Percentiles rank a stretch among this genome's conserved stretches.
Evolutionary conservation across 2,113 vertebrate genomes (phyloP).

Genomic region (Rhabdornis inornatus): DNA sequence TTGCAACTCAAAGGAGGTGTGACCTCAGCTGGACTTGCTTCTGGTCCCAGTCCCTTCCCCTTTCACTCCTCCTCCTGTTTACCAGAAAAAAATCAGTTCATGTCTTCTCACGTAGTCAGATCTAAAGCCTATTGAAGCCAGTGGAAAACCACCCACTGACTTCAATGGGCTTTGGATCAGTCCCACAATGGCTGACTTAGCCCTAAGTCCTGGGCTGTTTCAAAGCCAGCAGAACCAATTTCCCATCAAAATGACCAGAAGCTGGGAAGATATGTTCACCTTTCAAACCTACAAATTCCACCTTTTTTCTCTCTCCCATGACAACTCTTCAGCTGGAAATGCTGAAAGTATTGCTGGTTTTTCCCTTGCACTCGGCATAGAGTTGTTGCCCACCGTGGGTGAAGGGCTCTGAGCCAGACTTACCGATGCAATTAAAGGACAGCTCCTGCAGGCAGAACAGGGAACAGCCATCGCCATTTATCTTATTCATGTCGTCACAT

Average conservation of each 20-base stretch:
- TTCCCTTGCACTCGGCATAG: background rate
- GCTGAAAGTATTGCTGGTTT: background rate
- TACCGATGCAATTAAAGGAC: constrained; percentile 95
- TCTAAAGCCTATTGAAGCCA: constrained; percentile 54
- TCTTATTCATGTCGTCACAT: constrained; percentile 92
- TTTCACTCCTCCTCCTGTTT: constrained; percentile 69
- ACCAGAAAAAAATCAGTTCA: constrained; percentile 64
- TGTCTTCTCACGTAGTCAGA: constrained; percentile 68
- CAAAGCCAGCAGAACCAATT: constrained; percentile 71
- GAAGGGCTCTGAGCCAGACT: constrained; percentile 54
- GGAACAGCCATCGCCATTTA: constrained; percentile 94
- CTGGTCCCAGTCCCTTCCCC: constrained; percentile 71
- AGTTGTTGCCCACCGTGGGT: background rate
- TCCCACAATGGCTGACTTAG: constrained; percentile 71
- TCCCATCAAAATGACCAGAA: constrained; percentile 64
- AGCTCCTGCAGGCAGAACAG: constrained; percentile 90
- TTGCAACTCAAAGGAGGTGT: constrained; percentile 82
- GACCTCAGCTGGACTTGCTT: constrained; percentile 75
- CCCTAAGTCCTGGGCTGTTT: constrained; percentile 46
- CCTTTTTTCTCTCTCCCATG: constrained; percentile 27
- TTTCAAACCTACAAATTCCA: constrained; percentile 67
- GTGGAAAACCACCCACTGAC: constrained; percentile 67
- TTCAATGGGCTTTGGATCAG: constrained; percentile 56
- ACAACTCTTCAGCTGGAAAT: constrained; percentile 27
- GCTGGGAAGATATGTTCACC: constrained; percentile 63